These are phyloP conservation scores for Campoletis sonorensis DNA, from an alignment of 1,140 invertebrate species.

Conservation along the genomic window DNA sequence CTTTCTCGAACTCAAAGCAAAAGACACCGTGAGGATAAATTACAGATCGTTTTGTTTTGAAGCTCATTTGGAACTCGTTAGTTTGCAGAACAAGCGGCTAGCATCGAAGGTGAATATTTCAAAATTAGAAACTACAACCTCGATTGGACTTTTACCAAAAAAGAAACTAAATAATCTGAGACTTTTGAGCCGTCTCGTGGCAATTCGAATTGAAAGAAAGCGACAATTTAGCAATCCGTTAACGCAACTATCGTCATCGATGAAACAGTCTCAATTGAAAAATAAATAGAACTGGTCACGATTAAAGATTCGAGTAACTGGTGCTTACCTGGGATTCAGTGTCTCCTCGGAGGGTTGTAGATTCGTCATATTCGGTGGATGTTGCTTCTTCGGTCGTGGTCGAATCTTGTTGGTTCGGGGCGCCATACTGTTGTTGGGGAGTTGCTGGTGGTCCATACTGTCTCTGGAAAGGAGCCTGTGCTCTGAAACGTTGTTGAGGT, in stretches of 20 bases:
- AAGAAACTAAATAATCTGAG: no score
- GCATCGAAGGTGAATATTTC: neutral
- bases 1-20: neutral
- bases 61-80: no score
- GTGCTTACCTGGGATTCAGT: slow-evolving; percentile 50
- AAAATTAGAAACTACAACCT: neutral
- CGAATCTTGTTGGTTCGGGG: slow-evolving; percentile 33
- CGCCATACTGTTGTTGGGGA: slow-evolving; percentile 49
- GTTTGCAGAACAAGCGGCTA: no score
- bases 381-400: slow-evolving; percentile 63
- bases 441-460: slow-evolving; percentile 38
- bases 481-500: slow-evolving; percentile 46
- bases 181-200: no score
- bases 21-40: neutral
- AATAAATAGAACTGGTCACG: slow-evolving; percentile 17
- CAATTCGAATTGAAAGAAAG: no score
- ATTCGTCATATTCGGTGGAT: slow-evolving; percentile 63
- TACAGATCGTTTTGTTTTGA: no score
- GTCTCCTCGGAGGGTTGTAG: slow-evolving; percentile 59
- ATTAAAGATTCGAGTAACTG: neutral
- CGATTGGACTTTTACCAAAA: neutral
- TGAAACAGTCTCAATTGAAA: neutral
- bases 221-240: no score
- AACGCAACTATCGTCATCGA: neutral
- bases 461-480: slow-evolving; percentile 15